Evolutionary conservation across 1,140 invertebrate genomes (phyloP), one percentile per base, ranked within the genome.

Genomic region (Drosophila asahinai): DNA sequence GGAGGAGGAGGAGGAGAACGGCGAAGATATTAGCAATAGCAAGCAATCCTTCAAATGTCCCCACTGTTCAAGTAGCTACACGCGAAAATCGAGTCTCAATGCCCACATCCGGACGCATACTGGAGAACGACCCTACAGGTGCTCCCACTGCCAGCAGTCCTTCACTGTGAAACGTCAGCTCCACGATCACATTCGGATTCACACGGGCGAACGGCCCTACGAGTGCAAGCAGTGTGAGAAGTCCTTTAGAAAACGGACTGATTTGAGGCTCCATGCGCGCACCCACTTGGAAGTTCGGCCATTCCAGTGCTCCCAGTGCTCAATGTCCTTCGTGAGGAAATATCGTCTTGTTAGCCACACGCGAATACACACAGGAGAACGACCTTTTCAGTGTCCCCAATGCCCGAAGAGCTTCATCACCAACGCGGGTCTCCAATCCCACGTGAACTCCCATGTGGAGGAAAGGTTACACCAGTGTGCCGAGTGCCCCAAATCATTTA

Each of bases 251-350:
- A 36, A 38, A 2, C 25, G 40, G 9, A n/a, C 22, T 8, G 38
- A 25, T 17, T 11, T 58, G 1, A 40, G 40, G 8, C 15, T 38
- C 0, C 55, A 58, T 38, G 2, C n/a, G 3, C 55, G 55, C 15
- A 58, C 19, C n/a, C 55, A 58, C 22, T 12, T 38, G n/a, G 38
- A 58, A 14, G 19, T 47, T 17, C 43, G 19, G 40, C 40, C 40
- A 6, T 15, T 57, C 14, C 14, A 40, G 54, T 57, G 54, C 8
- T 57, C 54, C 36, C 36, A 38, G 2, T 57, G 54, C 9, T 14
- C 33, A 1, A 57, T 40, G 15, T 40, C 33, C 1, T 40, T 57
- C 15, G 40, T 42, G 4, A 42, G 40, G 6, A 42, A 14, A n/a
- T 47, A 47, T 19, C 43, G n/a, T 19, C n/a, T 17, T 19, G 17